Conservation (phyloP, 2,113 vertebrate genomes). For the Pelodiscus sinensis region DNA sequence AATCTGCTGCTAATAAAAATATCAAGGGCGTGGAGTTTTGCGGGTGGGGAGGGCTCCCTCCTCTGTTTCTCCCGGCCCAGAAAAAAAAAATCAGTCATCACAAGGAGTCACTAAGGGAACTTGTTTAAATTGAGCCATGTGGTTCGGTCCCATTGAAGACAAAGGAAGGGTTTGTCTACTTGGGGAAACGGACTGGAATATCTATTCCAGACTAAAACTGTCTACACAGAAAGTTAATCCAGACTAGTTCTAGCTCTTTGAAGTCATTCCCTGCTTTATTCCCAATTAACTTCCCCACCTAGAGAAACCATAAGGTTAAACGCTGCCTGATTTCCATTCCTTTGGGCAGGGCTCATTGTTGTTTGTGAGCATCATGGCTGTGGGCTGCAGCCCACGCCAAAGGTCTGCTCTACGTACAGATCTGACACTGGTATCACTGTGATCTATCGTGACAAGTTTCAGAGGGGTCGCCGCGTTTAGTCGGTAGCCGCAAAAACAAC, state of each 20-base stretch:
- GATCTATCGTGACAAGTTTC: background rate
- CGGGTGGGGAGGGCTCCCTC: background rate
- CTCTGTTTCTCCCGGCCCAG: background rate
- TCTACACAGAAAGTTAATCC: background rate
- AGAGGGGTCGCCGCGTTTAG: too few species aligned
- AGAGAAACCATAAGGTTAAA: background rate
- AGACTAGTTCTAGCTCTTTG: background rate
- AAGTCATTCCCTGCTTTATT: background rate
- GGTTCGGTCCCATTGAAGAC: background rate
- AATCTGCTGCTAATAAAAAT: rapidly evolving
- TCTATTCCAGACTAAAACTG: background rate
- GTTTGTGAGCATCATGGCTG: background rate
- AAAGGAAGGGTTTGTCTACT: background rate
- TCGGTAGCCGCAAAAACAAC: too few species aligned
- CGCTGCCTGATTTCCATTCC: background rate
- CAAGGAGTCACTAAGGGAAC: background rate
- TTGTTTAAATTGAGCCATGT: background rate
- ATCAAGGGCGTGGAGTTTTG: rapidly evolving
- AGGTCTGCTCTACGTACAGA: background rate
- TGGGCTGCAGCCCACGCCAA: background rate
- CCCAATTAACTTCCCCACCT: background rate
- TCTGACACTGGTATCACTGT: background rate
- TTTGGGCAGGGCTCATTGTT: background rate
- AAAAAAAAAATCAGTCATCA: background rate
- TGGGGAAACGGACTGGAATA: background rate